A percentile compares a stretch with the other conserved stretches of the same genome.
Conservation (phyloP, 2,113 vertebrate genomes). For the Pungitius pungitius region DNA sequence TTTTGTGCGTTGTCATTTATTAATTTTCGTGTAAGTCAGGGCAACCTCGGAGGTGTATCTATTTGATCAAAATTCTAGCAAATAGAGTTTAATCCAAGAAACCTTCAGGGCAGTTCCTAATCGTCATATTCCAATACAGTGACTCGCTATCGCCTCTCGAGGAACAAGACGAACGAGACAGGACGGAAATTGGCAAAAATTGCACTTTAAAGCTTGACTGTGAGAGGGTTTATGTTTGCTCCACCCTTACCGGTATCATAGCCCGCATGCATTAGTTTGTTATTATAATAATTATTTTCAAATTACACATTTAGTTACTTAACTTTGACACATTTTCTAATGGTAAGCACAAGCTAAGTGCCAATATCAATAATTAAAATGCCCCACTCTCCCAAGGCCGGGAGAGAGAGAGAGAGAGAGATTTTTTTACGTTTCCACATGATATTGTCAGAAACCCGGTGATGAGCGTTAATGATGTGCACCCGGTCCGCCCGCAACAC, state of each 20-base stretch:
- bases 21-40: too few relatives aligned
- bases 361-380: conserved; percentile 46
- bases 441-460: conserved; percentile 49
- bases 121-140: too few relatives aligned
- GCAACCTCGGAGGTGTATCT: too few relatives aligned
- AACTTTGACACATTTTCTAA: conserved; percentile 41
- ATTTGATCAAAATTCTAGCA: too few relatives aligned
- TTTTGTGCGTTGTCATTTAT: too few relatives aligned
- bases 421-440: conserved; percentile 23
- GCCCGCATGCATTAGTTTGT: not conserved
- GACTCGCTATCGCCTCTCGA: too few relatives aligned
- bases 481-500: conserved; percentile 30
- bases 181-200: too few relatives aligned
- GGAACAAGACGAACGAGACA: too few relatives aligned
- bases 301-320: conserved; percentile 1
- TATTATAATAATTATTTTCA: conserved; percentile 10
- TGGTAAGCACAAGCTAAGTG: conserved; percentile 43
- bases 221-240: not conserved
- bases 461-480: conserved; percentile 57
- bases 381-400: conserved; percentile 3
- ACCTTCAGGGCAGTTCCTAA: too few relatives aligned
- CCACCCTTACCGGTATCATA: not conserved
- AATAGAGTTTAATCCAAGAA: too few relatives aligned
- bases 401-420: conserved; percentile 28
- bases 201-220: too few relatives aligned